Evolutionary conservation across 2,113 vertebrate species (phyloP).

Genomic region (Halichoerus grypus): DNA sequence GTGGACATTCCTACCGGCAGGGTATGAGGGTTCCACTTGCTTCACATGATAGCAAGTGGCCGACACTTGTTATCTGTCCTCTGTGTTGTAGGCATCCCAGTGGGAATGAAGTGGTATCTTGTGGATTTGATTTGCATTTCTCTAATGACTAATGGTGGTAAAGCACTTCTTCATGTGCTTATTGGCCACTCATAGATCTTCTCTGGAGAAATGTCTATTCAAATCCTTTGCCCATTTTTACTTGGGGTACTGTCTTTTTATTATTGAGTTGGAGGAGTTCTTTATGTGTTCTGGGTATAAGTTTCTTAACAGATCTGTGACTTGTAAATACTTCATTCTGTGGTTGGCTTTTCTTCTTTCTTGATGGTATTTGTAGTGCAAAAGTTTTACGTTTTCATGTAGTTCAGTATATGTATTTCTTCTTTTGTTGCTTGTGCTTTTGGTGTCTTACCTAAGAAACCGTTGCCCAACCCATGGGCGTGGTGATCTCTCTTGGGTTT

Average conservation of each 20-base stretch:
- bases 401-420: background rate
- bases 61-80: background rate
- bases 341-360: conserved; percentile 12
- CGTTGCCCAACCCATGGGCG: background rate
- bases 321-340: background rate
- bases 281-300: background rate
- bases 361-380: background rate
- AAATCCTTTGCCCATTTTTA: background rate
- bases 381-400: background rate
- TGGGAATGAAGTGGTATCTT: background rate
- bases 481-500: background rate
- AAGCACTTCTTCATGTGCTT: background rate
- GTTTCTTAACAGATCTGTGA: background rate
- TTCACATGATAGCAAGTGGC: background rate
- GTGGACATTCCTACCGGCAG: background rate
- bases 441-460: conserved; percentile 10
- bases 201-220: background rate
- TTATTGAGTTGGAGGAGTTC: conserved; percentile 22
- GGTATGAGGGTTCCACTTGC: background rate
- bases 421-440: background rate
- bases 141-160: background rate
- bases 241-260: background rate
- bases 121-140: conserved; percentile 36
- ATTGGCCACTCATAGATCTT: background rate
- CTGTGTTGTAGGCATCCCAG: background rate